Base-by-base conservation (phyloP, 2,113 vertebrate species). In the Sebastes schlegelii region DNA sequence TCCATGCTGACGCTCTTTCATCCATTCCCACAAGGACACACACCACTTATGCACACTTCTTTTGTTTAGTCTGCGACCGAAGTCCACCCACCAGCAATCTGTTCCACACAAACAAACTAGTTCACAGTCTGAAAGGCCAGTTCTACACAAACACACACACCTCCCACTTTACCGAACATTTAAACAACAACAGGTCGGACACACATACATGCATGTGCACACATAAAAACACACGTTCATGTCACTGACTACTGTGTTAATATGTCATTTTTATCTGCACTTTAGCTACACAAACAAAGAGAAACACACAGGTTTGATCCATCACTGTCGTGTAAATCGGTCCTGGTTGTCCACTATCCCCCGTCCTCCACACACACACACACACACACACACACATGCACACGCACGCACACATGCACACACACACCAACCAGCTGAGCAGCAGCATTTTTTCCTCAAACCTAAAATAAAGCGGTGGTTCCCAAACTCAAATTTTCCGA, bases 51-150 rank as follows among this genome's bases (percentile, higher is more conserved):
- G 49, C 75, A 42, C 61, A 61, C 74, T 45, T 73, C 40, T 81
- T 89, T 90, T 89, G 85, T 93, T 89, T 90, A 76, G 88, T 88
- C 85, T 91, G 84, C 62, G 67, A 81, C 74, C 77, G 0, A 85
- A 90, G 77, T 92, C 91, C 91, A 70, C 88, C 91, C 91, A 93
- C 91, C 34, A 69, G 73, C 87, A 90, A 88, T 89, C 88, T 92
- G 91, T 66, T 92, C 79, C 52, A 55, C 83, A 82, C 83, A 84
- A 91, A 85, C 77, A 85, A 80, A 76, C 60, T 64, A 23, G 66
- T 72, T 82, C 43, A 60, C 66, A 73, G 45, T 60, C 43, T 76
- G 13, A 86, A 73, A 79, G 76, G 77, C 64, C 80, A 79, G 6
- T 54, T 54, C 10, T 85, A 82, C 67, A 78, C 76, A 82, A 70